Conservation (phyloP, 2,113 vertebrate genomes). For the Lipophrys pholis region DNA sequence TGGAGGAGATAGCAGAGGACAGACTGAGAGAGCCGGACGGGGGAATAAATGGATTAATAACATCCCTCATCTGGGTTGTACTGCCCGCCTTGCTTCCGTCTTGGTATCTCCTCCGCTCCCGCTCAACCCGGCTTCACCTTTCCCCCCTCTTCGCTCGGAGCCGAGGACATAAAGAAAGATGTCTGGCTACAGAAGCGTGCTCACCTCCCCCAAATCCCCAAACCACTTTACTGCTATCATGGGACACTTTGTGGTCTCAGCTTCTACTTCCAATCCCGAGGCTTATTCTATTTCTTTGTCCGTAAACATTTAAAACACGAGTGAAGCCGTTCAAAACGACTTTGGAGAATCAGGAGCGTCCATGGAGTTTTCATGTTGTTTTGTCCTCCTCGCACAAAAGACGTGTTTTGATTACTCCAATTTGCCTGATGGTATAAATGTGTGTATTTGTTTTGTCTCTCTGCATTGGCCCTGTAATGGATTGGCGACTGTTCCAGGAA, state of each 20-base stretch:
- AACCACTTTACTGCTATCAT: slow-evolving; percentile 45
- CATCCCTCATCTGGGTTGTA: slow-evolving; percentile 48
- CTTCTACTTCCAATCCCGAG: background rate
- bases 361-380: no score
- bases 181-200: slow-evolving; percentile 16
- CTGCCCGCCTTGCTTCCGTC: background rate
- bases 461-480: no score
- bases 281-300: background rate
- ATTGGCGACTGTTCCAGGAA: no score
- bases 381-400: no score
- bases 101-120: background rate
- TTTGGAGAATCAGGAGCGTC: no score
- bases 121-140: slow-evolving; percentile 24
- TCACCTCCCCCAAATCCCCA: slow-evolving; percentile 43
- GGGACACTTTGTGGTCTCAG: slow-evolving; percentile 11
- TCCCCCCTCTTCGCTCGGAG: slow-evolving; percentile 2
- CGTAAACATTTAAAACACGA: background rate
- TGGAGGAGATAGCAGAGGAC: slow-evolving; percentile 56
- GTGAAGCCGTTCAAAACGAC: no score
- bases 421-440: no score
- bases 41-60: slow-evolving; percentile 73
- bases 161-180: slow-evolving; percentile 38
- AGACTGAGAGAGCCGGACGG: slow-evolving; percentile 36
- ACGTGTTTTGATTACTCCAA: no score
- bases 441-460: no score